Evolutionary conservation across 2,113 vertebrate genomes (phyloP), one percentile per base, ranked within the genome.

Genomic region (Leptobrachium ailaonicum): DNA sequence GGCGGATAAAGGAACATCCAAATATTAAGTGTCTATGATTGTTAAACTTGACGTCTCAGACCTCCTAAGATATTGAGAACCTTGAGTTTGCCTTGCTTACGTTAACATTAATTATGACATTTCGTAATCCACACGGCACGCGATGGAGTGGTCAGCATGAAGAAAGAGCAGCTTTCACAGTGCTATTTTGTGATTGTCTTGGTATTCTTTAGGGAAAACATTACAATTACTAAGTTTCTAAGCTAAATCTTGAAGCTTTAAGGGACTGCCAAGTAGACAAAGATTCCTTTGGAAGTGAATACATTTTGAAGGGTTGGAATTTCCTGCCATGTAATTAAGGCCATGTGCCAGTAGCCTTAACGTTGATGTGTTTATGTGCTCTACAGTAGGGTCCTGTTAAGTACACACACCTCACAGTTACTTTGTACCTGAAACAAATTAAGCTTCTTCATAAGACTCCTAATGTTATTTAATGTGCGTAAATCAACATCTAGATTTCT

Each of bases 361-460:
- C 76, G 71, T 63, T 78, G 54, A 78, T 71, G 76, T 63, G 56
- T 78, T 78, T 78, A 63, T 78, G 54, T 78, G 42, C 54, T 78
- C 71, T 78, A 78, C 67, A 78, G 76, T 70, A 66, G 76, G 54
- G 54, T 62, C 44, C 76, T 78, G 76, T 78, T 71, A 70, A 77
- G 44, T 71, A 71, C 44, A 71, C 12, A 78, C 54, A 71, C 67
- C 67, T 78, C 32, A 77, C 14, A 77, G 54, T 70, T 9, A 77
- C 66, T 77, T 77, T 77, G 54, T 70, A 77, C 67, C 66, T 76
- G 13, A 67, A 47, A 68, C 64, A 76, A 76, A 76, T 76, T 76
- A 76, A 67, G 75, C 45, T 47, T 67, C 64, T 76, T 32, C 20
- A 32, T 76, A 76, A 76, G 50, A 45, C 63, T 64, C 64, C 41